These are phyloP conservation scores for Enteromius afrohamiltoni DNA, from an alignment of 2,797 vertebrate genomes.

Conservation along the genomic window DNA sequence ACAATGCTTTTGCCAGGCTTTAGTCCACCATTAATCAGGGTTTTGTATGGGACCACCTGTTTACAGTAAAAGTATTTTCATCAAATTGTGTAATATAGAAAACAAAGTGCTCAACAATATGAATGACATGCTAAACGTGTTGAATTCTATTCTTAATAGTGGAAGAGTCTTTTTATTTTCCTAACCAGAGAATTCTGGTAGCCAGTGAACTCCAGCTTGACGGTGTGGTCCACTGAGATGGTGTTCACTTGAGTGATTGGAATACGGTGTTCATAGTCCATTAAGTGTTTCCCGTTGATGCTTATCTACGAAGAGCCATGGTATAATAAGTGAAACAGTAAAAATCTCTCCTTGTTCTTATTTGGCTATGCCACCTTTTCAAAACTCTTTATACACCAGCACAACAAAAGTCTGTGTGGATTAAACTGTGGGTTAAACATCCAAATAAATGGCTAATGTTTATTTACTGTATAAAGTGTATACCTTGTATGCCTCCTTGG, in stretches of 20 bases:
- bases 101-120: background rate
- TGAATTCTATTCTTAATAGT: background rate
- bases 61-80: background rate
- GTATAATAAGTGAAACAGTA: background rate
- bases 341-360: background rate
- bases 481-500: slow-evolving; percentile 68
- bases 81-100: background rate
- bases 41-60: slow-evolving; percentile 71
- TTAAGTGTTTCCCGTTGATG: slow-evolving; percentile 66
- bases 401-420: no score
- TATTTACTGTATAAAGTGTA: background rate
- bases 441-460: background rate
- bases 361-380: no score
- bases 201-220: slow-evolving; percentile 62
- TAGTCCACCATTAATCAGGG: slow-evolving; percentile 69
- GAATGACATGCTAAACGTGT: background rate
- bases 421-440: background rate
- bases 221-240: slow-evolving; percentile 56
- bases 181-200: slow-evolving; percentile 66
- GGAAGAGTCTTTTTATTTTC: background rate
- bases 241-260: slow-evolving; percentile 63
- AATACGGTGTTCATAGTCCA: slow-evolving; percentile 70
- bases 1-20: slow-evolving; percentile 65
- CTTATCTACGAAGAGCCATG: slow-evolving; percentile 61
- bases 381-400: no score